Conservation (phyloP, 2,797 vertebrate species). For the Pangasius krempfi region DNA sequence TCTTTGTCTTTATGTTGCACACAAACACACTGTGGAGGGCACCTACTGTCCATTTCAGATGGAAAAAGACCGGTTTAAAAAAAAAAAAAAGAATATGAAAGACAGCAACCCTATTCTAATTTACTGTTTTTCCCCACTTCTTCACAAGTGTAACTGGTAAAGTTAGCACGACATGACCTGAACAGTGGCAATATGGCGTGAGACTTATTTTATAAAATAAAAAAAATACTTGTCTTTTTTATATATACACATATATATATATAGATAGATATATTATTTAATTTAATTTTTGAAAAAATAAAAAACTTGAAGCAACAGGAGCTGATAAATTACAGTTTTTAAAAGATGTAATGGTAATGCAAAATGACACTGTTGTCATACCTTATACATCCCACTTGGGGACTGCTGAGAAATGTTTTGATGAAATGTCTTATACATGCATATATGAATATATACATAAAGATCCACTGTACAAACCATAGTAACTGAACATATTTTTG, state of each 20-base stretch:
- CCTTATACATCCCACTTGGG: conserved; percentile 64
- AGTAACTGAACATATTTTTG: conserved; percentile 74
- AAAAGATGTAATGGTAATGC: conserved; percentile 76
- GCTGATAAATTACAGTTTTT: conserved; percentile 72
- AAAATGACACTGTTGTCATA: conserved; percentile 78
- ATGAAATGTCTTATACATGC: conserved; percentile 76
- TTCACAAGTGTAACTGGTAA: conserved; percentile 57
- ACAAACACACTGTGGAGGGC: conserved; percentile 36
- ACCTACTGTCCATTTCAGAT: conserved; percentile 41
- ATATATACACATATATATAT: background rate
- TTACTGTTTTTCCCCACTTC: conserved; percentile 61
- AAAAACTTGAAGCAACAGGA: conserved; percentile 82
- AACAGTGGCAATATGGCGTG: conserved; percentile 83
- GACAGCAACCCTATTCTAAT: conserved; percentile 67
- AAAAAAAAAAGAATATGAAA: conserved; percentile 61
- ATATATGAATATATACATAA: conserved; percentile 79
- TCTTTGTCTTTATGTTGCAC: conserved; percentile 37
- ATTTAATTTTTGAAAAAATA: conserved; percentile 82
- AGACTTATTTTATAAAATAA: conserved; percentile 84
- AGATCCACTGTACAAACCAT: conserved; percentile 83
- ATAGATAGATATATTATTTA: conserved; percentile 81
- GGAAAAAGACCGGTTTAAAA: conserved; percentile 60
- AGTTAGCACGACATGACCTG: conserved; percentile 62
- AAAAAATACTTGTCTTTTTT: conserved; percentile 69
- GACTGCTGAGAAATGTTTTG: conserved; percentile 71